Base-by-base conservation (phyloP, 2,888 invertebrate species). In the Aphodius granarius region DNA sequence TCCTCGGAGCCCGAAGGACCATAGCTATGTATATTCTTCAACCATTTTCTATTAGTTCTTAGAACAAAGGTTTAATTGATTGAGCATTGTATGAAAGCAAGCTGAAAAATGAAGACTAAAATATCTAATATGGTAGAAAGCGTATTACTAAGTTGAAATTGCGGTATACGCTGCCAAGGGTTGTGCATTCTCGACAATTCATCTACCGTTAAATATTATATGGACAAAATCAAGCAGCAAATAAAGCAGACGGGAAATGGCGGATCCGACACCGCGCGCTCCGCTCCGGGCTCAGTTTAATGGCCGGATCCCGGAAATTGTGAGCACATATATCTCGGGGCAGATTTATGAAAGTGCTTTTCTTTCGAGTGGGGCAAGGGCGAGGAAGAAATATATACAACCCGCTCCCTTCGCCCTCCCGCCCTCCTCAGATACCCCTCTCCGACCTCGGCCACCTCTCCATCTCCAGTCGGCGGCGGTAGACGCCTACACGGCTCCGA, bases 251-350 rank as follows among this genome's bases (percentile, higher is more conserved):
- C 80, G 82, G 84, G 83, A 84, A 84, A 82, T 82, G 83, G 83
- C 82, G 84, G 84, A 84, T 84, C 83, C 81, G 84, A 83, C 84
- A 82, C 82, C 84, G 83, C 83, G 83, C 82, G 78, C 75, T 68
- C 75, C 74, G 71, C 83, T 84, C 83, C 84, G 82, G 85, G 83
- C 85, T 86, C 84, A 86, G 86, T 87, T 87, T 94, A 94, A 94
- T 93, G 94, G 94, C 93, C 93, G 93, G 93, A 93, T 93, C 93
- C 93, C 92, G 94, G 94, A 94, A 94, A 94, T 94, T 94, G 93
- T 93, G 93, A 93, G 92, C 93, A 92, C 93, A 93, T 94, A 94
- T 94, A 94, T 94, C 93, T 94, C 92, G 91, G 90, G 90, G 93
- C 93, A 94, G 94, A 94, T 94, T 94, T 94, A 94, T 94, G 94